phyloP scores from a whole-genome alignment of 1,140 invertebrate species.

The Aporrectodea caliginosa region DNA sequence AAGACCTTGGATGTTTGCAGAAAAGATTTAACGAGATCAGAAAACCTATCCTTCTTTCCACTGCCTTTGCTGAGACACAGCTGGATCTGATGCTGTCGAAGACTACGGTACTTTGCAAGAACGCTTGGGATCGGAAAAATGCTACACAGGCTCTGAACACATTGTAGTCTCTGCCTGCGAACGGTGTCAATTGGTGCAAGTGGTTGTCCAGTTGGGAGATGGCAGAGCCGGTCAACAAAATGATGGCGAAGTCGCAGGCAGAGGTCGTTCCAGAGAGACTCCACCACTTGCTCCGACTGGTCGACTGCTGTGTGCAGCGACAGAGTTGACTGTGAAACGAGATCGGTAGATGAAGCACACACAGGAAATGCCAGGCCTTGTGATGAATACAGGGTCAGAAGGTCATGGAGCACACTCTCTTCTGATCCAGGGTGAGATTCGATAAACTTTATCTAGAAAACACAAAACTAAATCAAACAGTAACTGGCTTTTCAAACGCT shows the following conservation, averaged over 20 bases:
- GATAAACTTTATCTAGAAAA: constrained; percentile 17
- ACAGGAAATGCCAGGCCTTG: constrained; percentile 1
- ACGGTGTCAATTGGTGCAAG: not conserved
- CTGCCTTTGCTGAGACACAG: not conserved
- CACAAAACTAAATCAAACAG: too few species aligned
- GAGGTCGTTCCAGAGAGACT: constrained; percentile 13
- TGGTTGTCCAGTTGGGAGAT: not conserved
- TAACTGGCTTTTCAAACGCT: too few species aligned
- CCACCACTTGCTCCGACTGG: constrained; percentile 2
- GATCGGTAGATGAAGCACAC: not conserved
- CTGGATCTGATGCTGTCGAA: constrained; percentile 14
- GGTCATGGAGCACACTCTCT: constrained; percentile 4
- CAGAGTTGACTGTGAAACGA: constrained; percentile 11
- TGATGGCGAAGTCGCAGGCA: not conserved
- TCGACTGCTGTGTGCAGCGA: constrained; percentile 18
- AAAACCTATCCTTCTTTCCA: not conserved
- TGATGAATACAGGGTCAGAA: not conserved
- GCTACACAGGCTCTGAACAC: not conserved
- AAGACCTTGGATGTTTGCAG: not conserved
- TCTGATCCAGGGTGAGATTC: not conserved
- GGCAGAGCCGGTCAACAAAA: constrained; percentile 2
- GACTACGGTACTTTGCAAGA: not conserved
- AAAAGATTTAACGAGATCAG: constrained; percentile 4
- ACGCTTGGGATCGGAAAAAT: not conserved
- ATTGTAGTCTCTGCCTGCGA: not conserved